phyloP scores from a whole-genome alignment of 1,140 invertebrate species.

The Papilio machaon region DNA sequence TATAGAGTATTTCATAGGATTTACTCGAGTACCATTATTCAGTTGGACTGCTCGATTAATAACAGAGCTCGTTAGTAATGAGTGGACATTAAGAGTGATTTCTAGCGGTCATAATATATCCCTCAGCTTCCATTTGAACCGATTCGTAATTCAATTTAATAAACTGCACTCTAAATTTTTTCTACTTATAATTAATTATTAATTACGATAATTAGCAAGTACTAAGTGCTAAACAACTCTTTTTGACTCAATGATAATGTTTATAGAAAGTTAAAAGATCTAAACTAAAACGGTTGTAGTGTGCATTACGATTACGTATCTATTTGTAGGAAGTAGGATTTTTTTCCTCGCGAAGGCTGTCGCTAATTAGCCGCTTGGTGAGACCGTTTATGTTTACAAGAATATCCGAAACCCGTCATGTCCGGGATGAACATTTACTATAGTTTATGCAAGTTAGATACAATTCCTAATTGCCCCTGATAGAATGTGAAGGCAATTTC shows the following conservation, averaged over 20 bases:
- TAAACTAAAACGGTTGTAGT: no score
- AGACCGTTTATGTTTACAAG: no score
- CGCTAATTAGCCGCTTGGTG: no score
- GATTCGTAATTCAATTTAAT: conserved; percentile 21
- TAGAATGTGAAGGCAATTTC: neutral
- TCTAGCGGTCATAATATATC: conserved; percentile 26
- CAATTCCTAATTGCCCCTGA: neutral
- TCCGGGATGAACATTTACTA: no score
- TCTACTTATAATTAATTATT: neutral
- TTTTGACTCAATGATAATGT: no score
- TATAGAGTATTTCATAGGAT: conserved; percentile 22
- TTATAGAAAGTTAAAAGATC: no score
- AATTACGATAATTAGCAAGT: neutral
- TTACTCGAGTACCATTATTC: conserved; percentile 24
- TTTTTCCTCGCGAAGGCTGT: no score
- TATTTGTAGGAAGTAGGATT: no score
- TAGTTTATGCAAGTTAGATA: neutral
- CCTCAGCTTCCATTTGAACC: neutral
- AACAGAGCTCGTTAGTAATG: conserved; percentile 24
- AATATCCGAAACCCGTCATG: no score
- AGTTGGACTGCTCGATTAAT: conserved; percentile 22
- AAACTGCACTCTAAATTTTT: neutral
- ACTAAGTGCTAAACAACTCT: no score
- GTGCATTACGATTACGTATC: no score
- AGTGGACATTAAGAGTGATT: conserved; percentile 24